phyloP scores from a whole-genome alignment of 1,140 invertebrate genomes.

The Danaus plexippus region DNA sequence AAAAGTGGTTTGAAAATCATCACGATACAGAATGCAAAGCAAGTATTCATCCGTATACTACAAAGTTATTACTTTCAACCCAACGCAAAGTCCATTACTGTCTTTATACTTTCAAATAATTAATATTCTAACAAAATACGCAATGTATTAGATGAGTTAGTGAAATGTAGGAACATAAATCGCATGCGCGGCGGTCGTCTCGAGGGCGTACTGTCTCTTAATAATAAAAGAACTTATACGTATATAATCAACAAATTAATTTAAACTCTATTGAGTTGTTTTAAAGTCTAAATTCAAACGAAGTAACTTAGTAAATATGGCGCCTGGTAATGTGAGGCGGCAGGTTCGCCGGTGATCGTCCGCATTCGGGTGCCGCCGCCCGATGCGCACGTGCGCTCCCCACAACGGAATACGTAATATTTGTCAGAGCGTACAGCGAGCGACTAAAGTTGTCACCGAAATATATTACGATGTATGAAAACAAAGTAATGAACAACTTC shows the following conservation, averaged over 20 bases:
- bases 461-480: too few species aligned
- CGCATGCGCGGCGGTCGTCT: conserved; percentile 42
- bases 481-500: too few species aligned
- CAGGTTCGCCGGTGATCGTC: conserved; percentile 26
- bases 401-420: conserved; percentile 25
- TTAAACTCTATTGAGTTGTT: background rate
- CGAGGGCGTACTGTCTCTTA: conserved; percentile 31
- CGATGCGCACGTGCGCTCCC: conserved; percentile 36
- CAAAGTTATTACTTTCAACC: conserved; percentile 11
- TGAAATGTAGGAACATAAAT: conserved; percentile 13
- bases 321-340: conserved; percentile 2
- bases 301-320: background rate
- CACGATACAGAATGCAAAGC: conserved; percentile 39
- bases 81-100: conserved; percentile 19
- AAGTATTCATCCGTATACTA: conserved; percentile 26
- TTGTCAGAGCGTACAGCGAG: conserved; percentile 25
- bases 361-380: conserved; percentile 35
- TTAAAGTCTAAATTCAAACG: conserved; percentile 14
- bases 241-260: conserved; percentile 2
- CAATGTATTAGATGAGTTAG: conserved; percentile 21
- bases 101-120: background rate
- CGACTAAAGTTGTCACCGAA: conserved; percentile 12
- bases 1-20: conserved; percentile 45
- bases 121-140: conserved; percentile 5
- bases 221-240: conserved; percentile 11